phyloP scores from a whole-genome alignment of 2,113 vertebrate genomes.

The Solea senegalensis region DNA sequence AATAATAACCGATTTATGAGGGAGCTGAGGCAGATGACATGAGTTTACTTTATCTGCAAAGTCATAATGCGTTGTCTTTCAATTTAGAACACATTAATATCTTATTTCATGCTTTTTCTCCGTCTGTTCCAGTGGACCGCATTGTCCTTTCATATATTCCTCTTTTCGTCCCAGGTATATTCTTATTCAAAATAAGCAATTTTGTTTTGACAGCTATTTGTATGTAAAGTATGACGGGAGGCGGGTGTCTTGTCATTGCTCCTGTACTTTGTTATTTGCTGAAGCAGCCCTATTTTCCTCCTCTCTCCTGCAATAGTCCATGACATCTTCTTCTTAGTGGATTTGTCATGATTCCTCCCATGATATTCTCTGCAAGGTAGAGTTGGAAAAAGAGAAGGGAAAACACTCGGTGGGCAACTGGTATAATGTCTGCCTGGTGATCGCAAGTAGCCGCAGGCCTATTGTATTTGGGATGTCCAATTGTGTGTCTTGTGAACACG shows the following conservation, averaged over 20 bases:
- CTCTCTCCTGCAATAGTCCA: conserved; percentile 47
- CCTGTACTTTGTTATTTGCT: conserved; percentile 72
- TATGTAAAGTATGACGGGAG: conserved; percentile 75
- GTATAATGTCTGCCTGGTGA: neutral
- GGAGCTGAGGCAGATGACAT: conserved; percentile 62
- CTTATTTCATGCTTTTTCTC: conserved; percentile 71
- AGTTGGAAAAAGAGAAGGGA: conserved; percentile 31
- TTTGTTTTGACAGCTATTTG: conserved; percentile 85
- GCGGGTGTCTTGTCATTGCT: conserved; percentile 55
- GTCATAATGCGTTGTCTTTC: conserved; percentile 55
- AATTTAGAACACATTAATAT: conserved; percentile 73
- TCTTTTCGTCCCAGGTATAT: conserved; percentile 66
- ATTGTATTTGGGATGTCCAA: no score
- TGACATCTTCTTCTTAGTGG: conserved; percentile 69
- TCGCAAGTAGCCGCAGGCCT: no score
- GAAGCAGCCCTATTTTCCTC: conserved; percentile 70
- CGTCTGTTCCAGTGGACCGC: conserved; percentile 66
- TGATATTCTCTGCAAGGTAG: conserved; percentile 44
- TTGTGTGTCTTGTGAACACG: no score
- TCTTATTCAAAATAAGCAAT: conserved; percentile 80
- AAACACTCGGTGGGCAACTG: conserved; percentile 34
- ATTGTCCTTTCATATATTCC: conserved; percentile 66
- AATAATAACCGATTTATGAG: conserved; percentile 47
- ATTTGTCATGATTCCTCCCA: conserved; percentile 57
- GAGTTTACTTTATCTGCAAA: conserved; percentile 68